Base-by-base conservation (phyloP, 1,140 invertebrate genomes). In the Drosophila ironensis region DNA sequence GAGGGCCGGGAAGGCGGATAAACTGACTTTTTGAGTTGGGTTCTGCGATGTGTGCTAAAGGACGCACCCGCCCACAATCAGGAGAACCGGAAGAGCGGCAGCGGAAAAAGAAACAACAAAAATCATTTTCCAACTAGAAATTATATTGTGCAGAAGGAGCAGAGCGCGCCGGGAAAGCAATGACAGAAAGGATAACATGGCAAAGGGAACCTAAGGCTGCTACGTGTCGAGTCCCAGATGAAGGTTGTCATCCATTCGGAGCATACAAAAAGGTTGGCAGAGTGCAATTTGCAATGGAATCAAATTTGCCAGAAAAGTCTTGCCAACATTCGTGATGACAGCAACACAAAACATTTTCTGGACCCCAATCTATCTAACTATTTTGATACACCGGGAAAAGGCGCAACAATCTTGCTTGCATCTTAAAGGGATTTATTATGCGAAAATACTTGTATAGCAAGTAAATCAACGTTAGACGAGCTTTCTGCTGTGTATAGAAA, bases 251-350 rank as follows among this genome's bases (percentile, higher is more conserved):
- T 47, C 59, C 16, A 42, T 42, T 57, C 33, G 27, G 24, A 12
- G 19, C 22, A 17, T 3, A 40, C 22, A 38, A 63, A 63, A 63
- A 40, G 56, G 59, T 48, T 63, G 59, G 63, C 59, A 48, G 59
- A 63, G 59, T 63, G 59, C 59, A 63, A 63, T 63, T 71, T 75
- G 56, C 66, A 37, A 81, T 81, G 76, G 72, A 81, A 81, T 80
- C 75, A 81, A 81, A 75, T 80, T 81, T 81, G 72, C 28, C 71
- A 56, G 52, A 48, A 60, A 48, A 63, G 30, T 63, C 42, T 38
- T 37, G 22, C 14, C 17, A 38, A 30, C 56, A 61, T 38, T 63
- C 41, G 22, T 57, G 56, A 57, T 60, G 51, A 57, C 27, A 42
- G 37, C 51, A n/a, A n/a, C 19, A 14, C 5, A 11, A 20, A 41